These are phyloP conservation scores for Hydractinia symbiolongicarpus DNA, from an alignment of 30 jellyfish, hydroid and myxozoan species.

Conservation along the genomic window DNA sequence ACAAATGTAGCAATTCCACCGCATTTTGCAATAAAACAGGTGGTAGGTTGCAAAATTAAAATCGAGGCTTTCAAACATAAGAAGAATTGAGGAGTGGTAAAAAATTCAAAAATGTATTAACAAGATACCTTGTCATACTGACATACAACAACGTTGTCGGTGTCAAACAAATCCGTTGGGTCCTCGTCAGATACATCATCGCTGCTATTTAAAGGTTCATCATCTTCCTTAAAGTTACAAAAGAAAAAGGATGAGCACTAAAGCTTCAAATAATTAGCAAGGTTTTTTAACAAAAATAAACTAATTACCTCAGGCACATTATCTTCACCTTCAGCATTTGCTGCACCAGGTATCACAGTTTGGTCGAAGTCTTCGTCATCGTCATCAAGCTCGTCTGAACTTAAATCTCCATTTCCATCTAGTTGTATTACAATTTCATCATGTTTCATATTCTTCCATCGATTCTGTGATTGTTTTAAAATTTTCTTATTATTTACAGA, in stretches of 20 bases:
- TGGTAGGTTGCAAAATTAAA: no score
- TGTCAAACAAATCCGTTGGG: slow-evolving; percentile 85
- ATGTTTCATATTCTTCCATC: not conserved
- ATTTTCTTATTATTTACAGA: slow-evolving; percentile 21
- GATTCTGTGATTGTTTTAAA: slow-evolving; percentile 14
- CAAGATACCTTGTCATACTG: slow-evolving; percentile 88
- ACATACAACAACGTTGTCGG: slow-evolving; percentile 96
- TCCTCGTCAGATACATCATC: slow-evolving; percentile 94
- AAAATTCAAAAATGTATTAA: no score
- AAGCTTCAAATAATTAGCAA: not conserved
- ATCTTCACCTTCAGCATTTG: slow-evolving; percentile 45
- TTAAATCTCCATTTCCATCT: slow-evolving; percentile 87
- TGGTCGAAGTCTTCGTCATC: slow-evolving; percentile 69
- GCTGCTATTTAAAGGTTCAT: slow-evolving; percentile 78
- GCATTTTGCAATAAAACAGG: no score
- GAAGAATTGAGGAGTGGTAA: no score
- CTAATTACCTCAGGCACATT: slow-evolving; percentile 42
- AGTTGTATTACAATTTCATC: slow-evolving; percentile 48
- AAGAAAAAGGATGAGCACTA: slow-evolving; percentile 3
- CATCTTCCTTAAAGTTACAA: slow-evolving; percentile 49
- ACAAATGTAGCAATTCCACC: no score
- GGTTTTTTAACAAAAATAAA: not conserved
- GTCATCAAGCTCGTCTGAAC: slow-evolving; percentile 66
- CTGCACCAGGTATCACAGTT: slow-evolving; percentile 38
- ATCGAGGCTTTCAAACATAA: no score